A percentile compares a stretch with the other conserved stretches of the same genome.
phyloP scores from a whole-genome alignment of 92 coral and sea anemone genomes.

The Porites rus region DNA sequence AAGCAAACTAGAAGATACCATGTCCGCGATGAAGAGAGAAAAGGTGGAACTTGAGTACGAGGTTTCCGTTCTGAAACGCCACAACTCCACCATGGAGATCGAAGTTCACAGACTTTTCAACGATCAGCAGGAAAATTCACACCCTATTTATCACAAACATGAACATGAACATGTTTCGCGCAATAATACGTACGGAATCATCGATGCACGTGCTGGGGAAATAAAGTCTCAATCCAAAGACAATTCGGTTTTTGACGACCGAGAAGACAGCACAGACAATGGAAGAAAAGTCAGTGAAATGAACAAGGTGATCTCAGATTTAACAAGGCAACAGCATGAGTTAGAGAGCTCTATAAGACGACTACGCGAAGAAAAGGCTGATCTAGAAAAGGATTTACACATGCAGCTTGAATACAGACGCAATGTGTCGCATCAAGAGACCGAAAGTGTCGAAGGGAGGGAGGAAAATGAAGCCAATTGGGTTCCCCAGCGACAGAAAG shows the following conservation, averaged over 20 bases:
- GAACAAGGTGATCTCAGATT: constrained; percentile 43
- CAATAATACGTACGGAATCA: constrained; percentile 8
- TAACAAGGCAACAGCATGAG: constrained; percentile 50
- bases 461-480: constrained; percentile 31
- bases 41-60: constrained; percentile 85
- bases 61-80: constrained; percentile 66
- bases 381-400: constrained; percentile 51
- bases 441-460: constrained; percentile 6
- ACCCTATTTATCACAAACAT: constrained; percentile 47
- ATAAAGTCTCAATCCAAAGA: neutral
- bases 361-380: constrained; percentile 56
- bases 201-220: constrained; percentile 10
- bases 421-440: constrained; percentile 21
- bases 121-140: constrained; percentile 42
- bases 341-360: constrained; percentile 63
- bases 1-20: constrained; percentile 74
- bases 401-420: constrained; percentile 37
- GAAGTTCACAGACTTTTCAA: constrained; percentile 50
- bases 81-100: constrained; percentile 63
- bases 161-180: constrained; percentile 29
- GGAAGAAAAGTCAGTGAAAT: neutral
- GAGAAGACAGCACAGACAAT: neutral
- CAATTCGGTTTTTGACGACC: neutral
- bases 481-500: constrained; percentile 59
- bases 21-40: constrained; percentile 81